phyloP scores from a whole-genome alignment of 2,888 invertebrate genomes.

The Apamea monoglypha region DNA sequence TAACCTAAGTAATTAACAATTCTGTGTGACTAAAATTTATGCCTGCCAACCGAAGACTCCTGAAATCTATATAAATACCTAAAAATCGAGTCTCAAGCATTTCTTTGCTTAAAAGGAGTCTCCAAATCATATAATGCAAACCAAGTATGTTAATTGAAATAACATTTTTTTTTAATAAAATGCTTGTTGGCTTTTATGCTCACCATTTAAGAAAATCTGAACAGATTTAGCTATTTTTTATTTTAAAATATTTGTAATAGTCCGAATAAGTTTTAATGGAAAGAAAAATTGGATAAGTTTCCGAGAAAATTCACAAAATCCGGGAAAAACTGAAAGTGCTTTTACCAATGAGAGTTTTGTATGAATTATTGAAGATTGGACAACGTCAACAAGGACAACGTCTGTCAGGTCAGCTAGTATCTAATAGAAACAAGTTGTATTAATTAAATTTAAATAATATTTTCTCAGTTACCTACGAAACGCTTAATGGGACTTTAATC shows the following conservation, averaged over 20 bases:
- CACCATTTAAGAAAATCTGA: neutral
- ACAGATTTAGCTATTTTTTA: neutral
- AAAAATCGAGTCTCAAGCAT: no score
- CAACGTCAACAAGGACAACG: neutral
- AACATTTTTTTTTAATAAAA: neutral
- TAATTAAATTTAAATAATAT: neutral
- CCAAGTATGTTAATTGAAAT: no score
- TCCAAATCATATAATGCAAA: no score
- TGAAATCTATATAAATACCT: neutral
- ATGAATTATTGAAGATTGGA: neutral
- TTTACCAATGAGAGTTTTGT: neutral
- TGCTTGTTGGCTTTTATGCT: neutral
- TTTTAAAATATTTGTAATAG: neutral
- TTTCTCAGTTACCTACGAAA: constrained; percentile 11
- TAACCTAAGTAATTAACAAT: neutral
- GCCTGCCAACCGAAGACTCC: neutral
- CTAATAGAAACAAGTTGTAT: neutral
- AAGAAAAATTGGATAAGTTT: neutral
- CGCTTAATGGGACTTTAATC: constrained; percentile 14
- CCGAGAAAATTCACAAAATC: neutral
- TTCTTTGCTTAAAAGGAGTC: no score
- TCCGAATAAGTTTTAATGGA: neutral
- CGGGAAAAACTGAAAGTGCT: neutral
- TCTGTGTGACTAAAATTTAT: neutral
- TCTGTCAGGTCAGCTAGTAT: neutral